Base-by-base conservation (phyloP, 92 coral and sea anemone genomes). In the Phenganax marumi region DNA sequence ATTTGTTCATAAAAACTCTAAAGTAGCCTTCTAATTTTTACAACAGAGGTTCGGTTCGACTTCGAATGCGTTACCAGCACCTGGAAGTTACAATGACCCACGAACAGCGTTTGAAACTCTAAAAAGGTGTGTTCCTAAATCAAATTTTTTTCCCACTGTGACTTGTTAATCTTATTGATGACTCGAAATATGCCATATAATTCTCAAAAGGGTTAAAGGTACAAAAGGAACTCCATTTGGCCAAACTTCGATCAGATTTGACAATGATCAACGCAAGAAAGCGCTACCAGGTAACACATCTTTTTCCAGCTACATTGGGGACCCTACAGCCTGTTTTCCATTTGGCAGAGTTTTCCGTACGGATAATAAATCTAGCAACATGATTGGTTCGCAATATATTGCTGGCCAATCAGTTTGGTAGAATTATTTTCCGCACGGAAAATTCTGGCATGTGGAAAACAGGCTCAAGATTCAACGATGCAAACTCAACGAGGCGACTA, bases 141-240 rank as follows among this genome's bases (percentile, higher is more conserved):
- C 21, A 62, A 18, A 53, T 50, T 64, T 54, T 68, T 76, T 56
- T 47, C 50, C 13, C 51, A 61, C 68, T 49, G 50, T 49, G 50
- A 55, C 55, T 75, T 21, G 62, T 66, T 50, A 11, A 14, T 57
- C 17, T 48, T 52, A 33, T 43, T 52, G 18, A 18, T 43, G 14
- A 22, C 68, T 24, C 24, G n/a, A 57, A 53, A 10, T 77, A 23
- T 8, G n/a, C 48, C 24, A 13, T 80, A 5, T 51, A 26, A 49
- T 64, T 6, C 25, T 18, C 16, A 47, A 49, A 80, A 96, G 99
- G 76, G 91, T 97, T 4, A 96, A 97, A 63, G 99, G 99, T 33
- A 77, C 91, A 8, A 96, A 96, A 86, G 89, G 96, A 52, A 96
- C 96, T 77, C 99, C 99, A 24, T 96, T 96, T 88, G 99, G 99